Conservation (phyloP, 2,888 invertebrate species). For the Metallyticus violacea region DNA sequence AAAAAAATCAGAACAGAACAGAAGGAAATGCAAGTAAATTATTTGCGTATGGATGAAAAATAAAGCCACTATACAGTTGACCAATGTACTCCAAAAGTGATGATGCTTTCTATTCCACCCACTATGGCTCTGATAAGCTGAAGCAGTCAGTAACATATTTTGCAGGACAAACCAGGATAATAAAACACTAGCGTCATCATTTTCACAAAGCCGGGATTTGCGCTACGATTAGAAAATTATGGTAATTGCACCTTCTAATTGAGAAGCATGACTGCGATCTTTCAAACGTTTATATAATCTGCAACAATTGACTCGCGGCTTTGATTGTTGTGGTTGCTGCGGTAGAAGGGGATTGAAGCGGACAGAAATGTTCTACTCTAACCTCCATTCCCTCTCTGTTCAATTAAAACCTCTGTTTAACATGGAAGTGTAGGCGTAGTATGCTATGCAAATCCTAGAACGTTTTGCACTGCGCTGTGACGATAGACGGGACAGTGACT, state of each 20-base stretch:
- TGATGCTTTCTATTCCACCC: too few relatives aligned
- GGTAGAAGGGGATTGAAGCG: too few relatives aligned
- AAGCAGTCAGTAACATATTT: too few relatives aligned
- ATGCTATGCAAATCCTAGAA: conserved; percentile 4
- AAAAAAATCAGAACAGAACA: too few relatives aligned
- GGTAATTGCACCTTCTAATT: not conserved
- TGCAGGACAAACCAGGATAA: not conserved
- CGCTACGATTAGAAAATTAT: not conserved
- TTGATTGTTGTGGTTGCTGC: not conserved
- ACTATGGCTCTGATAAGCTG: too few relatives aligned
- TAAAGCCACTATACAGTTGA: too few relatives aligned
- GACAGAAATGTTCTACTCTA: too few relatives aligned
- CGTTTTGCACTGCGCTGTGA: too few relatives aligned
- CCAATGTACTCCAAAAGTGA: too few relatives aligned
- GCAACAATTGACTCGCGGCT: not conserved
- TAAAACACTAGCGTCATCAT: not conserved
- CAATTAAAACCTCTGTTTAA: conserved; percentile 8
- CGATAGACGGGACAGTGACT: too few relatives aligned
- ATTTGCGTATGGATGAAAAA: too few relatives aligned
- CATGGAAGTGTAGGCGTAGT: not conserved
- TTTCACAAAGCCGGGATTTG: not conserved
- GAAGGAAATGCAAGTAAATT: too few relatives aligned
- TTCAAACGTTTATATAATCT: conserved; percentile 6
- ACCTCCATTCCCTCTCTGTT: not conserved
- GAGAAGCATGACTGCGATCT: conserved; percentile 4